These are phyloP conservation scores for Ariolimax columbianus DNA, from an alignment of 2,888 invertebrate genomes.

Conservation along the genomic window DNA sequence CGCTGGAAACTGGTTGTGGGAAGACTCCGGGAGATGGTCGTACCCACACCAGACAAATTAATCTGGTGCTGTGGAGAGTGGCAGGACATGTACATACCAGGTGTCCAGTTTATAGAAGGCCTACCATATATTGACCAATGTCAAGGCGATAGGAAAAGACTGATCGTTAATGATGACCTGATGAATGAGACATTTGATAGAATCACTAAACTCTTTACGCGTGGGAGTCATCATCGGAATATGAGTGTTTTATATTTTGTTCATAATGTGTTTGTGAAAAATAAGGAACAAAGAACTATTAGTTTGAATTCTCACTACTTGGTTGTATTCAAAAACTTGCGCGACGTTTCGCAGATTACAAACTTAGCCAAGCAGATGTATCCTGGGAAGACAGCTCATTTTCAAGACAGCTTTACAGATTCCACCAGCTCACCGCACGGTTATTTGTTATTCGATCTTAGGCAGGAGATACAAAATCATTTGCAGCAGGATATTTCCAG, in stretches of 20 bases:
- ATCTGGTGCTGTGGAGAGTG: no score
- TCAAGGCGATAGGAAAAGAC: no score
- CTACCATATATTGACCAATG: no score
- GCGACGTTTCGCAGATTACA: neutral
- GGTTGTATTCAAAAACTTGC: neutral
- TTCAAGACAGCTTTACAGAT: neutral
- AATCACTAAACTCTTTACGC: neutral
- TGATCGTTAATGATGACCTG: neutral
- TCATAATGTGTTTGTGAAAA: neutral
- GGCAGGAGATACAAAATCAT: neutral
- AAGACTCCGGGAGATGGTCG: no score
- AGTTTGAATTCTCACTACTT: constrained; percentile 1
- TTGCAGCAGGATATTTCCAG: neutral
- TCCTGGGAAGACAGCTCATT: neutral
- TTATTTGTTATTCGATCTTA: neutral
- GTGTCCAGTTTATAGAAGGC: no score
- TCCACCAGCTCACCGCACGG: neutral
- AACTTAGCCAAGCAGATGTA: constrained; percentile 7
- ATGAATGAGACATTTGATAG: neutral
- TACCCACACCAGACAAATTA: no score
- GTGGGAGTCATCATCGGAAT: neutral
- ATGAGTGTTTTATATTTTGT: neutral
- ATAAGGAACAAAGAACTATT: constrained; percentile 9
- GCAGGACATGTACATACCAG: no score
- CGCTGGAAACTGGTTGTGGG: no score